These are phyloP conservation scores for Chloroceryle inda DNA, from an alignment of 2,797 vertebrate species.

Conservation along the genomic window DNA sequence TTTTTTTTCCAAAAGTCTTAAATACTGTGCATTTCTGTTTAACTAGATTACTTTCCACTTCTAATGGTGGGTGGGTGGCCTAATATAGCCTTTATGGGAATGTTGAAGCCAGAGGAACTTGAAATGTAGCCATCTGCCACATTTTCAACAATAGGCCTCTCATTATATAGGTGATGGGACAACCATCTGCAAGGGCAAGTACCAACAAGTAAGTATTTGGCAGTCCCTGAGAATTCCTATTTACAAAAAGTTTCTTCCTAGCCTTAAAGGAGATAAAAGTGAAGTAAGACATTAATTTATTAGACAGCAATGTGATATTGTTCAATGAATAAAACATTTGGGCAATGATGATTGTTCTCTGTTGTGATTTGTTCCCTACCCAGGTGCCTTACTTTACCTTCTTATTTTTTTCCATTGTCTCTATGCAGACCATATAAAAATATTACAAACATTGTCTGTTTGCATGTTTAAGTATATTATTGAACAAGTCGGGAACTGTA, in stretches of 20 bases:
- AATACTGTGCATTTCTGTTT: background rate
- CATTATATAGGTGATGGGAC: background rate
- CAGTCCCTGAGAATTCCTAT: background rate
- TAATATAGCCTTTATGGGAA: background rate
- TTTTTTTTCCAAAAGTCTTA: background rate
- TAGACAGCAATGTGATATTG: background rate
- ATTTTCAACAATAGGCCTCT: background rate
- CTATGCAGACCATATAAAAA: rapidly evolving
- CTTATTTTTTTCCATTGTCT: background rate
- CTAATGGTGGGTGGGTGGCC: background rate
- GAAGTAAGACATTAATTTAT: background rate
- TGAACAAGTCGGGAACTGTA: background rate
- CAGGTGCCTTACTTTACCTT: background rate
- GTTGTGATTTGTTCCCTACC: background rate
- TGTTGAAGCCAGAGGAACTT: background rate
- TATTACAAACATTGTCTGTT: background rate
- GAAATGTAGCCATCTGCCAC: background rate
- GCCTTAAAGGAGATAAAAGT: background rate
- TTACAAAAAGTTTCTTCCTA: background rate
- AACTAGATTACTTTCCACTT: background rate
- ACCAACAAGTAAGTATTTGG: background rate
- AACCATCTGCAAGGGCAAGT: background rate
- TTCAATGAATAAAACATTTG: background rate
- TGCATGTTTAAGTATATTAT: background rate
- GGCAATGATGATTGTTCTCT: background rate